Percentiles rank a stretch among this genome's conserved stretches.
phyloP scores from a whole-genome alignment of 2,888 invertebrate genomes.

The Ptychoptera contaminata region DNA sequence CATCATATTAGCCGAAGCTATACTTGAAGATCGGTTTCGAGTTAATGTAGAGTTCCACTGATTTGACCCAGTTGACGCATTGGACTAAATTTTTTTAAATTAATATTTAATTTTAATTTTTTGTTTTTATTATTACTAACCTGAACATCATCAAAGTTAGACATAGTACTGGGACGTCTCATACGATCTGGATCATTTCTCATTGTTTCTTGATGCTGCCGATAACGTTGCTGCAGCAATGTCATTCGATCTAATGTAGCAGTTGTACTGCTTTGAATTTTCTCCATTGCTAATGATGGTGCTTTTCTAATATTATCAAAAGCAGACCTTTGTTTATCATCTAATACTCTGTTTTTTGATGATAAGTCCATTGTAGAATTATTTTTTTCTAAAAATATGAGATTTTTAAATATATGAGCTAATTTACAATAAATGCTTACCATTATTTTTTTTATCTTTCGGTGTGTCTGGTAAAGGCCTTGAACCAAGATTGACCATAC shows the following conservation, averaged over 20 bases:
- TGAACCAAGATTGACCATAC: constrained; percentile 18
- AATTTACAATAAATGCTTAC: no score
- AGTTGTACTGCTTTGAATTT: constrained; percentile 29
- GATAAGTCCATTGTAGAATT: neutral
- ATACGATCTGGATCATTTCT: constrained; percentile 13
- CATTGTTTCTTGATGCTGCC: constrained; percentile 40
- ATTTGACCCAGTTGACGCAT: constrained; percentile 4
- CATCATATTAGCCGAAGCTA: constrained; percentile 19
- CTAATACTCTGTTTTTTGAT: neutral
- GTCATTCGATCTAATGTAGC: constrained; percentile 31
- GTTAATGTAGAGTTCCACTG: constrained; percentile 30
- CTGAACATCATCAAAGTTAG: constrained; percentile 19
- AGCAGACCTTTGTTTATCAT: constrained; percentile 16
- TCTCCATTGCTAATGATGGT: constrained; percentile 29
- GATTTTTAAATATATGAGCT: no score
- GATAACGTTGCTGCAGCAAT: constrained; percentile 37
- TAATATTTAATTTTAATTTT: neutral
- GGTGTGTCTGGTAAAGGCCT: constrained; percentile 42
- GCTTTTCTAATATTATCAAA: constrained; percentile 29
- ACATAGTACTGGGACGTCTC: constrained; percentile 13
- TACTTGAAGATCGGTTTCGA: constrained; percentile 30
- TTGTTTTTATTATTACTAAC: constrained; percentile 12
- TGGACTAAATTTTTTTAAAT: neutral
- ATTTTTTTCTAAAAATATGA: neutral
- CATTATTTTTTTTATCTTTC: neutral